A percentile compares a stretch with the other conserved stretches of the same genome.
These are phyloP conservation scores for Nyctalus aviator DNA, from an alignment of 2,797 vertebrate species.

Conservation along the genomic window DNA sequence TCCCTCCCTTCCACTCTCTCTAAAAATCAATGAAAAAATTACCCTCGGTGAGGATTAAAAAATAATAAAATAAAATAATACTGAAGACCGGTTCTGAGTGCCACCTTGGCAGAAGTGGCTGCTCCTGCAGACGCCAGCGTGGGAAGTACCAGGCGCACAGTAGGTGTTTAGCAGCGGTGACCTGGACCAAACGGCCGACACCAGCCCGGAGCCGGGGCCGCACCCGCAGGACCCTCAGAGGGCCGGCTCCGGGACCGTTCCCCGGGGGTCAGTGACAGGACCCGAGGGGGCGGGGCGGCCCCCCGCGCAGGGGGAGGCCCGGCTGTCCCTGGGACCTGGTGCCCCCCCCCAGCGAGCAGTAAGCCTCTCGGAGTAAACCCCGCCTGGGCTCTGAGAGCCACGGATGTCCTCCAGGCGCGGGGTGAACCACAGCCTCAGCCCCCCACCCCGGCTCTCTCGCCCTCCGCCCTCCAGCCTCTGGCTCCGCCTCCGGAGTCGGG, in stretches of 20 bases:
- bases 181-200: fast-evolving
- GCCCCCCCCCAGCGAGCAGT: background rate
- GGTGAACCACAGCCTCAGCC: background rate
- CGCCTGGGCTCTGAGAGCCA: slow-evolving; percentile 33
- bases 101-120: background rate
- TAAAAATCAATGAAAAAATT: background rate
- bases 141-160: too few relatives aligned
- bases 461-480: background rate
- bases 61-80: background rate
- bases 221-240: background rate
- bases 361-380: background rate
- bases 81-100: fast-evolving
- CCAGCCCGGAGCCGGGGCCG: background rate
- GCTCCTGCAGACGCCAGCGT: fast-evolving
- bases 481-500: background rate
- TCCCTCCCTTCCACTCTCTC: background rate
- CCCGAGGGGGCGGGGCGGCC: background rate
- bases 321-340: background rate
- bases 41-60: background rate
- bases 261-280: slow-evolving; percentile 59
- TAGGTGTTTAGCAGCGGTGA: fast-evolving
- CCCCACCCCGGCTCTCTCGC: background rate
- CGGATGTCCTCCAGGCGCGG: slow-evolving; percentile 31
- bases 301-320: background rate
- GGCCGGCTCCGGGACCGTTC: too few relatives aligned